Evolutionary conservation across 2,113 vertebrate species (phyloP), one percentile per base, ranked within the genome.

Genomic region (Rhinoderma darwinii): DNA sequence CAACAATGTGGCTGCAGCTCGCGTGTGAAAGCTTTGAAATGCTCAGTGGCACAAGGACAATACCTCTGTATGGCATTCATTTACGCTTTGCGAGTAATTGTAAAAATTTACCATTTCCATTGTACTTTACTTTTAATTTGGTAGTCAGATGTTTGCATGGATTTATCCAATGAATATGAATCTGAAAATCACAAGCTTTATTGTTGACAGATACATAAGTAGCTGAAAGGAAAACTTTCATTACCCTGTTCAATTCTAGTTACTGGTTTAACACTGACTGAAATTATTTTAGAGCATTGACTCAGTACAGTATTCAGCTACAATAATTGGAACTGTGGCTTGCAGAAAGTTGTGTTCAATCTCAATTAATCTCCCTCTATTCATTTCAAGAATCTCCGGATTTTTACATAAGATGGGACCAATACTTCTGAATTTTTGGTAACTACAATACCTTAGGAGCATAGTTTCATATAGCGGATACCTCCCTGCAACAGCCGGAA

Each of bases 151-250:
- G 11, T 59, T 39, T 39, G 77, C 51, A 80, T 82, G 20, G 3
- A 14, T 61, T 59, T 43, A 25, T 35, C 27, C 37, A 35, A 41
- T 27, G 35, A 81, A 61, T 63, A 61, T 61, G 20, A 43, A 63
- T 81, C 35, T 4, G 32, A 41, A 41, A 81, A 81, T 81, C 35
- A 8, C 12, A 18, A 61, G 12, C 79, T 17, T 43, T 27, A 7
- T 35, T 41, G 22, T n/a, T 43, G 56, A 41, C 35, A 15, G 77
- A 61, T 61, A 61, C 77, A 80, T 61, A 44, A 66, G 37, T 27
- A 61, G 22, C 35, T 63, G 54, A 41, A 81, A 61, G 56, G n/a
- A 22, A 81, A 82, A 59, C 59, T 61, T 4, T 82, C n/a, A 82
- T 82, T 66, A 44, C n/a, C 22, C 2, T 30, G 78, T n/a, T 77